phyloP scores from a whole-genome alignment of 1,140 invertebrate species.

The Plectus sambesii region DNA sequence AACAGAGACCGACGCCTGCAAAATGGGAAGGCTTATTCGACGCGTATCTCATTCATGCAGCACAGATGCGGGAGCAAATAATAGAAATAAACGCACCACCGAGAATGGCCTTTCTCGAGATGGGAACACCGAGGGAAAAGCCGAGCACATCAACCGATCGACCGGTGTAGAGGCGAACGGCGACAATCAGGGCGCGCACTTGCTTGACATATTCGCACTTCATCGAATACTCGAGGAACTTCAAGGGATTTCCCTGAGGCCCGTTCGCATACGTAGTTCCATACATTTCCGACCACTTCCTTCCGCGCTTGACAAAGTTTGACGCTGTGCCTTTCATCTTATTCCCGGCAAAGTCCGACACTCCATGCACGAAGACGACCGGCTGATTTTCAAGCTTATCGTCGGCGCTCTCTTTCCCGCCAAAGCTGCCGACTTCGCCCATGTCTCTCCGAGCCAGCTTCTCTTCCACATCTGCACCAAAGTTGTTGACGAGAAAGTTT shows the following conservation, averaged over 20 bases:
- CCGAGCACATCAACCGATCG: slow-evolving; percentile 36
- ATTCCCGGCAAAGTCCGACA: slow-evolving; percentile 37
- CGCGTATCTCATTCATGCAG: no score
- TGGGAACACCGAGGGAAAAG: slow-evolving; percentile 42
- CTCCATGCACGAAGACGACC: slow-evolving; percentile 41
- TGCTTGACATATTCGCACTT: slow-evolving; percentile 24
- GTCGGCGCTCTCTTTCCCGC: slow-evolving; percentile 24
- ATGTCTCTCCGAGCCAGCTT: slow-evolving; percentile 38
- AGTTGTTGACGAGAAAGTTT: slow-evolving; percentile 31
- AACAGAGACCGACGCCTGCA: no score
- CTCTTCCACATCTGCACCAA: slow-evolving; percentile 33
- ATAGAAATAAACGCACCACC: slow-evolving; percentile 34
- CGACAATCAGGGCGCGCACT: slow-evolving; percentile 41
- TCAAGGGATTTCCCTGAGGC: slow-evolving; percentile 40
- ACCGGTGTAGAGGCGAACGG: slow-evolving; percentile 41
- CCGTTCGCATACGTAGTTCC: slow-evolving; percentile 44
- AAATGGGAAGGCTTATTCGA: no score
- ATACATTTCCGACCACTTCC: no score
- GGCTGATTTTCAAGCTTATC: slow-evolving; percentile 33
- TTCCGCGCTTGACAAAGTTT: slow-evolving; percentile 31
- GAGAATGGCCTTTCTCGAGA: slow-evolving; percentile 40
- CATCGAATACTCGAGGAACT: slow-evolving; percentile 37
- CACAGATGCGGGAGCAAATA: no score
- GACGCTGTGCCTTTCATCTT: slow-evolving; percentile 35
- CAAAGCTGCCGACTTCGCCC: slow-evolving; percentile 33